Percentiles rank a stretch among this genome's conserved stretches.
Evolutionary conservation across 1,140 invertebrate genomes (phyloP).

Genomic region (Zaprionus gabonicus): DNA sequence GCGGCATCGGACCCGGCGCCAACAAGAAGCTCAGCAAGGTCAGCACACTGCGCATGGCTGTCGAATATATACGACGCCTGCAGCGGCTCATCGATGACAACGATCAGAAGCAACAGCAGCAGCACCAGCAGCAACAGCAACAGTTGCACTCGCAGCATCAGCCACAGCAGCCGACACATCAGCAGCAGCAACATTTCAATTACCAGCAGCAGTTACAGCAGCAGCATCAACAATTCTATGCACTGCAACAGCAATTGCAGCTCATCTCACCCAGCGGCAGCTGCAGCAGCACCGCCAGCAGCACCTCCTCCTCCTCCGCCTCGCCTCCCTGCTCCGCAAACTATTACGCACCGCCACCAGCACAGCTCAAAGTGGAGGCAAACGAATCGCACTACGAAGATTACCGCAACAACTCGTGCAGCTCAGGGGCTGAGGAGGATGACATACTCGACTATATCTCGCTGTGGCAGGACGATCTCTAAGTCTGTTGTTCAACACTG

Average conservation of each 20-base stretch:
- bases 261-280: constrained; percentile 44
- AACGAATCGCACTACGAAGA: constrained; percentile 55
- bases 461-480: constrained; percentile 90
- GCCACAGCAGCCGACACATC: constrained; percentile 57
- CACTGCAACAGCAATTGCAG: constrained; percentile 47
- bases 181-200: constrained; percentile 60
- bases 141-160: constrained; percentile 44
- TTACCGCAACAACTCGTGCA: constrained; percentile 74
- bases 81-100: constrained; percentile 89
- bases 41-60: constrained; percentile 95
- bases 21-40: constrained; percentile 97
- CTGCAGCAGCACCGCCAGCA: constrained; percentile 24
- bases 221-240: constrained; percentile 53
- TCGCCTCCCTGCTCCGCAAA: not conserved
- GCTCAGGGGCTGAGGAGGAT: constrained; percentile 90
- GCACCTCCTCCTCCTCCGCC: constrained; percentile 11
- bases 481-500: not conserved
- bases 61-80: constrained; percentile 96
- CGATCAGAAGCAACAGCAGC: constrained; percentile 41
- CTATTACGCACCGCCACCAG: not conserved
- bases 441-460: constrained; percentile 95
- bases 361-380: constrained; percentile 46
- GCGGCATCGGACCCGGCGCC: constrained; percentile 86
- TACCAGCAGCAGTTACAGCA: constrained; percentile 60
- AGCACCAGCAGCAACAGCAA: constrained; percentile 56